Evolutionary conservation across 2,888 invertebrate species (phyloP).

Genomic region (Elgonia sp.): DNA sequence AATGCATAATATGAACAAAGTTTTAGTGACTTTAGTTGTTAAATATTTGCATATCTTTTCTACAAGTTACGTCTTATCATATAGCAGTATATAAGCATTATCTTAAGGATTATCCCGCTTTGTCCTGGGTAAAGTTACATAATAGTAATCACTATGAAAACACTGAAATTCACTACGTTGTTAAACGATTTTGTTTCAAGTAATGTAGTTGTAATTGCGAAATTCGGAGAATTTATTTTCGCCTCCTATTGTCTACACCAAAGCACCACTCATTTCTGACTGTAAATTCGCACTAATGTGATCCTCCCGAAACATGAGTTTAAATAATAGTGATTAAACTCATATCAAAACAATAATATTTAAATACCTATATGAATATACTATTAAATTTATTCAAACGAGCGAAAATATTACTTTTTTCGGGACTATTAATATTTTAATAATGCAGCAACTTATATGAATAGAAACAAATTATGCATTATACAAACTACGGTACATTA

Average conservation of each 20-base stretch:
- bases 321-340: constrained; percentile 4
- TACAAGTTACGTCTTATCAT: constrained; percentile 32
- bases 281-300: neutral
- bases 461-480: constrained; percentile 46
- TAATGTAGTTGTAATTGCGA: constrained; percentile 20
- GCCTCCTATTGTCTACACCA: neutral
- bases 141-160: constrained; percentile 28
- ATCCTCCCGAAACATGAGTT: neutral
- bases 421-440: neutral
- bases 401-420: neutral
- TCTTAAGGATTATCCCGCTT: constrained; percentile 41
- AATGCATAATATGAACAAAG: constrained; percentile 3
- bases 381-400: neutral
- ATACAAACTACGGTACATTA: constrained; percentile 7
- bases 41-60: constrained; percentile 34
- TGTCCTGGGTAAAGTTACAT: constrained; percentile 32
- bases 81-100: constrained; percentile 34
- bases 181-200: constrained; percentile 22
- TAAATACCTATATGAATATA: neutral
- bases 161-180: neutral
- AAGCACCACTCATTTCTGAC: neutral
- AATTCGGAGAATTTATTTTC: constrained; percentile 18
- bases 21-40: constrained; percentile 3
- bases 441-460: constrained; percentile 16
- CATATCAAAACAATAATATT: neutral